Conservation (phyloP, 2,888 invertebrate species). For the Acanthosepion lycidas region DNA sequence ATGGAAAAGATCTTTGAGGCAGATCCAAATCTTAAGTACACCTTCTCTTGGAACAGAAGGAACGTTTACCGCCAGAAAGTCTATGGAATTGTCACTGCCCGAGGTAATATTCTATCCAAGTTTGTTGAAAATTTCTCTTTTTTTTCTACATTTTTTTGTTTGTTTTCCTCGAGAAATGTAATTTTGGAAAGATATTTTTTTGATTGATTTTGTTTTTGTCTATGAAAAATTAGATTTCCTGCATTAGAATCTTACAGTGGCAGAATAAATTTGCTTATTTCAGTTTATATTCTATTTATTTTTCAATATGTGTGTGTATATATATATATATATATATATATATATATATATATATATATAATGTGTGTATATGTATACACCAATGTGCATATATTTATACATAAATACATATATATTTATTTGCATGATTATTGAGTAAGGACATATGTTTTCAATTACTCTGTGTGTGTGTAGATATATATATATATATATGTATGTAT, state of each 20-base stretch:
- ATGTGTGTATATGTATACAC: neutral
- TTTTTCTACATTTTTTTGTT: neutral
- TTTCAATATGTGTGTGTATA: neutral
- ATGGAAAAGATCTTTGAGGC: conserved; percentile 96
- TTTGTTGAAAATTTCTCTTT: neutral
- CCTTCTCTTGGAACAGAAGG: conserved; percentile 97
- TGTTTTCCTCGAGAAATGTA: neutral
- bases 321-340: neutral
- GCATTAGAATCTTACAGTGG: neutral
- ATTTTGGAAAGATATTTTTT: no score
- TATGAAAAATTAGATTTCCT: neutral
- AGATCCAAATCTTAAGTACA: conserved; percentile 94
- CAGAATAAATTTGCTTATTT: neutral
- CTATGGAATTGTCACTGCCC: conserved; percentile 94
- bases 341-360: neutral
- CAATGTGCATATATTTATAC: neutral
- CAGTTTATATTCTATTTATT: neutral
- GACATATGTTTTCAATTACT: no score
- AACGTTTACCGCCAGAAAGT: conserved; percentile 99
- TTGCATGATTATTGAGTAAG: neutral
- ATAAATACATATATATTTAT: neutral
- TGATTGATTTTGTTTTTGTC: neutral
- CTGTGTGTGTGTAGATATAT: neutral
- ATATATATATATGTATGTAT: neutral
- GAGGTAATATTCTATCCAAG: conserved; percentile 80